These are phyloP conservation scores for Dipodomys stephensi DNA, from an alignment of 2,113 vertebrate species.

Conservation along the genomic window DNA sequence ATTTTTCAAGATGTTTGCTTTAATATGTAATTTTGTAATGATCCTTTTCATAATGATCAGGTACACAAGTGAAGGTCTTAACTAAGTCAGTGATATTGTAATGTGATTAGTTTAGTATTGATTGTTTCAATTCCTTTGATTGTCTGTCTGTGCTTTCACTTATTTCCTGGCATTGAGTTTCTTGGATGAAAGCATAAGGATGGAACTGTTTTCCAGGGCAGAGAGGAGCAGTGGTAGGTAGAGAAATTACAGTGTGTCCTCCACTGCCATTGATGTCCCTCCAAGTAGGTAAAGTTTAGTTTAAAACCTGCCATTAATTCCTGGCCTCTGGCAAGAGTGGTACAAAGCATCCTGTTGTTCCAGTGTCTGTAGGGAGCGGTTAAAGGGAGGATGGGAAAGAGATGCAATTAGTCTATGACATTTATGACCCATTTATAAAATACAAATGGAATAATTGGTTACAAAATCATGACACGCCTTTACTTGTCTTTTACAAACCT, in stretches of 20 bases:
- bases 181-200: background rate
- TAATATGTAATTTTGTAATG: background rate
- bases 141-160: background rate
- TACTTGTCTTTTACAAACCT: slow-evolving; percentile 51
- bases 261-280: slow-evolving; percentile 26
- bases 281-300: slow-evolving; percentile 70
- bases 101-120: background rate
- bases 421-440: slow-evolving; percentile 78
- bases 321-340: slow-evolving; percentile 52
- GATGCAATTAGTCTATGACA: slow-evolving; percentile 69
- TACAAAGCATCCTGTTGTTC: slow-evolving; percentile 45
- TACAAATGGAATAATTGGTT: slow-evolving; percentile 79
- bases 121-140: background rate
- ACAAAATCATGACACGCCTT: slow-evolving; percentile 61
- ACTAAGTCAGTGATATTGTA: background rate
- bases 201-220: slow-evolving; percentile 41
- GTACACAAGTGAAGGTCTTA: background rate
- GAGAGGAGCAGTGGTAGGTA: background rate
- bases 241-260: background rate
- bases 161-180: background rate
- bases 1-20: background rate
- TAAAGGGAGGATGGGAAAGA: background rate
- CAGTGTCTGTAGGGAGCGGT: background rate
- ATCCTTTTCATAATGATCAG: background rate
- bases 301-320: slow-evolving; percentile 62